A percentile compares a stretch with the other conserved stretches of the same genome.
These are phyloP conservation scores for Hipposideros armiger DNA, from an alignment of 2,113 vertebrate species.

Conservation along the genomic window DNA sequence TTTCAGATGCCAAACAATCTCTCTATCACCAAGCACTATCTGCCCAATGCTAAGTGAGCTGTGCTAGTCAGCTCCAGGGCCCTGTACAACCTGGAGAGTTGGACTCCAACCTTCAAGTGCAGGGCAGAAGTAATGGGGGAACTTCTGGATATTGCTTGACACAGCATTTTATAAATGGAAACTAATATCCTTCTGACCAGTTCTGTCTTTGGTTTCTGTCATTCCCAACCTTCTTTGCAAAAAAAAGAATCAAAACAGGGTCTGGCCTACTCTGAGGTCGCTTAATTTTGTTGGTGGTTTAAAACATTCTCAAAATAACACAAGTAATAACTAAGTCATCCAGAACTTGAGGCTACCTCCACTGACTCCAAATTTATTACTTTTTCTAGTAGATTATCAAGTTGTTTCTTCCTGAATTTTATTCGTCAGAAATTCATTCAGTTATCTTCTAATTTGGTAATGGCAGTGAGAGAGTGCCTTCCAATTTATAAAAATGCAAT, in stretches of 20 bases:
- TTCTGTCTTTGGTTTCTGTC: background rate
- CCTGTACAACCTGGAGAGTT: background rate
- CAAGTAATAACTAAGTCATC: background rate
- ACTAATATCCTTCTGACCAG: background rate
- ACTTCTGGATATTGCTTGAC: background rate
- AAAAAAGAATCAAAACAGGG: background rate
- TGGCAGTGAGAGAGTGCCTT: background rate
- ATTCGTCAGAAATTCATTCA: background rate
- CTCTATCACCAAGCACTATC: background rate
- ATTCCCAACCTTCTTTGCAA: background rate
- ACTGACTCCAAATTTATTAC: background rate
- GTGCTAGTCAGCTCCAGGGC: background rate
- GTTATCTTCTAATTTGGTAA: background rate
- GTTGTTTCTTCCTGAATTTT: slow-evolving; percentile 10
- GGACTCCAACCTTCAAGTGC: background rate
- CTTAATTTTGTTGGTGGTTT: background rate
- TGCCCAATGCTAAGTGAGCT: background rate
- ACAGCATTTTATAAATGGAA: background rate
- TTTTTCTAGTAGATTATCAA: background rate
- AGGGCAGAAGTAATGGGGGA: background rate
- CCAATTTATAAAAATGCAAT: background rate
- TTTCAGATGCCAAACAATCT: background rate
- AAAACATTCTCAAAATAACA: slow-evolving; percentile 27
- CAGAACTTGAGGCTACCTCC: background rate
- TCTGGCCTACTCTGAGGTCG: background rate